Evolutionary conservation across 2,888 invertebrate genomes (phyloP), one percentile per base, ranked within the genome.

Genomic region (Macaria liturata): DNA sequence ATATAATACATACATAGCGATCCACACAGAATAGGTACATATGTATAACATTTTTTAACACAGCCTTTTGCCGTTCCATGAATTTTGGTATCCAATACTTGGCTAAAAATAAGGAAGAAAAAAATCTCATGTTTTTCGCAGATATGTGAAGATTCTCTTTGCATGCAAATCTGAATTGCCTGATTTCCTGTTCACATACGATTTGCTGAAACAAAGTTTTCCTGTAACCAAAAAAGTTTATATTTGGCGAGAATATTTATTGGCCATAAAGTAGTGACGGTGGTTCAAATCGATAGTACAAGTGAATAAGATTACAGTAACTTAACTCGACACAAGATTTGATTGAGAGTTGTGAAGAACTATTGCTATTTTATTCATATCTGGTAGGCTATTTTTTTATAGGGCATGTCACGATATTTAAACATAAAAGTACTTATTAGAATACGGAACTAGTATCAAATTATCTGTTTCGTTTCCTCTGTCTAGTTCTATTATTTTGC

Each of bases 251-350:
- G 75, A 76, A 80, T 30, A 84, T 83, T 84, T 83, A 84, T 83
- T 70, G 80, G 68, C 77, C 69, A 83, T 86, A 85, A 86, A 84
- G 64, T 74, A 77, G 73, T 76, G 75, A 77, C 69, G 75, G 75
- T 76, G 67, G 72, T 72, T 72, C 77, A 52, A 37, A 49, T 52
- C 40, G 40, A 49, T 55, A 59, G 32, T 44, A 54, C 47, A 32
- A 44, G 46, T 51, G 45, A 39, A 4, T 30, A 8, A 7, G 43
- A 30, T 51, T 50, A 51, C 59, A 60, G 59, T 52, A 8, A 55
- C 8, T 9, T 6, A 51, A 44, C 54, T 40, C 9, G 39, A 8
- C 20, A 48, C 44, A 48, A 37, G 30, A 9, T 30, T 4, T 20
- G 8, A 42, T 42, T 8, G 4, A 42, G 6, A 6, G 5, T 37